Evolutionary conservation across 2,797 vertebrate genomes (phyloP).

Genomic region (Ctenopoma kingsleyae): DNA sequence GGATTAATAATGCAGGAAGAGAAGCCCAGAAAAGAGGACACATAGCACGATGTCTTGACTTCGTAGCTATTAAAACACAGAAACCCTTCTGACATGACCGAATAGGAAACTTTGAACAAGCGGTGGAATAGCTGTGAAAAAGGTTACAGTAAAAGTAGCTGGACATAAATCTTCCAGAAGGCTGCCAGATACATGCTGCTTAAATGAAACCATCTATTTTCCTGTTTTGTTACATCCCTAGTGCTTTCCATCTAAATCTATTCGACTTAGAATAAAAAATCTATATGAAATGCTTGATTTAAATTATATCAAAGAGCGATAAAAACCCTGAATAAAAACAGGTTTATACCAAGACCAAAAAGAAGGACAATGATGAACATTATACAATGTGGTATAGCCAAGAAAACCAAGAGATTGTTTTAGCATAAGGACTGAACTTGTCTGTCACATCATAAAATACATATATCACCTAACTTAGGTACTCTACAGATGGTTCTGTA

Average conservation of each 20-base stretch:
- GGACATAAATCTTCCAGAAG: constrained; percentile 48
- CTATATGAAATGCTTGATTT: constrained; percentile 9
- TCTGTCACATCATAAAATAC: too few species aligned
- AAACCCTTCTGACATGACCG: constrained; percentile 58
- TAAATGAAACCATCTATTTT: constrained; percentile 62
- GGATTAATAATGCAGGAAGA: constrained; percentile 82
- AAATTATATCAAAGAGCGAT: constrained; percentile 20
- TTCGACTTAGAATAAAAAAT: constrained; percentile 9
- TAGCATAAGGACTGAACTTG: too few species aligned
- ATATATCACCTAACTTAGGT: too few species aligned
- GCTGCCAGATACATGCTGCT: constrained; percentile 43
- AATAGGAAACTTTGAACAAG: constrained; percentile 61
- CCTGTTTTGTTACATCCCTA: constrained; percentile 29
- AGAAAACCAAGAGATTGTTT: too few species aligned
- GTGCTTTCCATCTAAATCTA: constrained; percentile 9
- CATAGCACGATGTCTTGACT: constrained; percentile 47
- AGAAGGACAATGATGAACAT: too few species aligned
- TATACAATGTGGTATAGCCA: too few species aligned
- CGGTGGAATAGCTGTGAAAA: constrained; percentile 38
- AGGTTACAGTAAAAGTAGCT: constrained; percentile 52
- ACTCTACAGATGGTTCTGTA: too few species aligned
- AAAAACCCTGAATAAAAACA: too few species aligned
- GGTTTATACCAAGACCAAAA: too few species aligned
- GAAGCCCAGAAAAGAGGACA: constrained; percentile 66
- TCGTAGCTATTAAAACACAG: constrained; percentile 66